These are phyloP conservation scores for Dolomedes plantarius DNA, from an alignment of 2,888 invertebrate species.

Conservation along the genomic window DNA sequence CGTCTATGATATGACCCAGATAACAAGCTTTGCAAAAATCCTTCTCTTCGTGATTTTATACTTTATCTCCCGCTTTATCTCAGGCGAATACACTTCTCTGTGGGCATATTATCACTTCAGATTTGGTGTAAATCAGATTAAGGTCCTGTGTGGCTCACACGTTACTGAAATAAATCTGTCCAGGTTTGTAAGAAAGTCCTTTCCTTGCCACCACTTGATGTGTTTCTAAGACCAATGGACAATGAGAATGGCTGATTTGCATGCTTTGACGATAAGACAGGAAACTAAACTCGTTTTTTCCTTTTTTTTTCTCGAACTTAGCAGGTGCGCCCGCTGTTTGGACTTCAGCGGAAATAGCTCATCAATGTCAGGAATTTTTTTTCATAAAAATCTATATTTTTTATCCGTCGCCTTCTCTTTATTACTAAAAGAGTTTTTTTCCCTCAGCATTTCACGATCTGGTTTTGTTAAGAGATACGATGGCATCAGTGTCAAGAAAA, in stretches of 20 bases:
- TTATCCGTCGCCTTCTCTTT: not conserved
- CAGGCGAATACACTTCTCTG: not conserved
- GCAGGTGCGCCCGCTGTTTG: constrained; percentile 22
- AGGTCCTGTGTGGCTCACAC: not conserved
- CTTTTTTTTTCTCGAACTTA: not conserved
- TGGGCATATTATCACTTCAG: not conserved
- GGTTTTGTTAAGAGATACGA: constrained; percentile 10
- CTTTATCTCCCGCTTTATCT: not conserved
- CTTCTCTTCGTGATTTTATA: not conserved
- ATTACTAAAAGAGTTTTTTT: not conserved
- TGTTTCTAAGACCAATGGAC: constrained; percentile 21
- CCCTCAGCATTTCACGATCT: not conserved
- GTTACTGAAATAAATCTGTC: not conserved
- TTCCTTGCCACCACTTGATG: not conserved
- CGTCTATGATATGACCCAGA: too few species aligned
- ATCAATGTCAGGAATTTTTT: constrained; percentile 6
- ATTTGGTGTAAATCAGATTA: not conserved
- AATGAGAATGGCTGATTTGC: constrained; percentile 45
- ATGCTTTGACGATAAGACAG: constrained; percentile 44
- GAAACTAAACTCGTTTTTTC: constrained; percentile 50
- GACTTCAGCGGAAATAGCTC: constrained; percentile 12
- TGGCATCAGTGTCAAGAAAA: constrained; percentile 1
- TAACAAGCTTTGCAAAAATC: too few species aligned
- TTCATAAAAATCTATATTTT: not conserved
- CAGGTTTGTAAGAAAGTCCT: not conserved